A percentile compares a stretch with the other conserved stretches of the same genome.
Conservation (phyloP, 2,113 vertebrate genomes). For the Strix uralensis region DNA sequence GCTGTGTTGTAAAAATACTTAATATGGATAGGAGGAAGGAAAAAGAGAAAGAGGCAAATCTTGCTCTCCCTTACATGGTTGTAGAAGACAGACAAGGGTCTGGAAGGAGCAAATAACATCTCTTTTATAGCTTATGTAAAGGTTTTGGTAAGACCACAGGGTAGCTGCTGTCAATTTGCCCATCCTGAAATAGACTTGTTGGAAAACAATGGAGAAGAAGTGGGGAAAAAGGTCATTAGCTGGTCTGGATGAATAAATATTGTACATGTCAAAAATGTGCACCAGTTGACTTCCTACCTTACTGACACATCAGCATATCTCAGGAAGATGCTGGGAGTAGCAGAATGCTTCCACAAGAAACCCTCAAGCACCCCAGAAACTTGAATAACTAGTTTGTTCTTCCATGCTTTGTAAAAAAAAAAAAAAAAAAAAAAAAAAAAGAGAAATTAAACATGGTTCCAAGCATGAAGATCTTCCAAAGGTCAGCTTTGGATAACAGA, state of each 20-base stretch:
- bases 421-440: background rate
- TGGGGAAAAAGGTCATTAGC: background rate
- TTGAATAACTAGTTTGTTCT: background rate
- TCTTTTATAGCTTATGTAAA: background rate
- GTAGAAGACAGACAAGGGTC: background rate
- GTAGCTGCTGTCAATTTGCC: background rate
- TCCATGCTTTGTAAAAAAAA: background rate
- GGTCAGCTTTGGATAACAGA: background rate
- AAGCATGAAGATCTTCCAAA: background rate
- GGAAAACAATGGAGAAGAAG: background rate
- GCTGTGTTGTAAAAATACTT: constrained; percentile 21
- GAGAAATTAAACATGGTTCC: background rate
- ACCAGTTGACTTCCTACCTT: background rate
- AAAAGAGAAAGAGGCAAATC: background rate
- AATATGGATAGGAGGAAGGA: background rate
- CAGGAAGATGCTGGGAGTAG: background rate
- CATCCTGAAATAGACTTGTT: background rate
- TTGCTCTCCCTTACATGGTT: constrained; percentile 48
- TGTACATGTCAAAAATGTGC: background rate
- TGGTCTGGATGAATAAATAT: background rate
- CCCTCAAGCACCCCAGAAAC: background rate
- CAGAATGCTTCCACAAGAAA: background rate
- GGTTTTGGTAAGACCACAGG: background rate
- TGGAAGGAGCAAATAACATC: background rate
- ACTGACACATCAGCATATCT: background rate